Conservation (phyloP, 2,888 invertebrate species). For the Drosophila anomalata region DNA sequence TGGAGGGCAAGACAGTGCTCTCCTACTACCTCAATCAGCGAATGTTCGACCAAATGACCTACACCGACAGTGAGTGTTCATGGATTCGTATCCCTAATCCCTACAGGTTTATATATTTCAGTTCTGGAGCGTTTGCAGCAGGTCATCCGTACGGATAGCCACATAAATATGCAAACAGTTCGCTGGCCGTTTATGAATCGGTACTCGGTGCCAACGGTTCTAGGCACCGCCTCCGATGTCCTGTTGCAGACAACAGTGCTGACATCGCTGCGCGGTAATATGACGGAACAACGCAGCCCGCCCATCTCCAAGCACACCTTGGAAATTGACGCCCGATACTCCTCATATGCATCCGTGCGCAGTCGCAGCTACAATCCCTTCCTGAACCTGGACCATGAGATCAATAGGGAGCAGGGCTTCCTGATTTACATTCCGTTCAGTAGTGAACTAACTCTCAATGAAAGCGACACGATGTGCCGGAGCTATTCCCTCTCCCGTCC, state of each 20-base stretch:
- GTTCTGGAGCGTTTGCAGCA: conserved; percentile 86
- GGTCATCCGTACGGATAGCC: conserved; percentile 86
- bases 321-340: conserved; percentile 87
- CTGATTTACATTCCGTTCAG: conserved; percentile 88
- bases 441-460: conserved; percentile 81
- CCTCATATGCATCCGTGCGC: conserved; percentile 85
- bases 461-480: conserved; percentile 71
- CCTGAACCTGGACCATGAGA: conserved; percentile 87
- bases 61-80: conserved; percentile 86
- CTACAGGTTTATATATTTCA: conserved; percentile 66
- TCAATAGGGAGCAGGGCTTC: conserved; percentile 88
- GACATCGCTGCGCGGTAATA: conserved; percentile 88
- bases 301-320: conserved; percentile 86
- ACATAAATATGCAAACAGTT: conserved; percentile 86
- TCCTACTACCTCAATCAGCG: conserved; percentile 88
- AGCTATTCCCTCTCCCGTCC: conserved; percentile 82
- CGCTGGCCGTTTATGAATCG: conserved; percentile 86
- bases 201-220: conserved; percentile 85
- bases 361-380: conserved; percentile 87
- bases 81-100: neutral
- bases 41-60: conserved; percentile 86
- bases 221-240: conserved; percentile 86
- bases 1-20: conserved; percentile 88
- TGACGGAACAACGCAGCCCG: conserved; percentile 86
- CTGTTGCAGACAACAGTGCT: conserved; percentile 85